Evolutionary conservation across 2,113 vertebrate species (phyloP).

Genomic region (Prietella phreatophila): DNA sequence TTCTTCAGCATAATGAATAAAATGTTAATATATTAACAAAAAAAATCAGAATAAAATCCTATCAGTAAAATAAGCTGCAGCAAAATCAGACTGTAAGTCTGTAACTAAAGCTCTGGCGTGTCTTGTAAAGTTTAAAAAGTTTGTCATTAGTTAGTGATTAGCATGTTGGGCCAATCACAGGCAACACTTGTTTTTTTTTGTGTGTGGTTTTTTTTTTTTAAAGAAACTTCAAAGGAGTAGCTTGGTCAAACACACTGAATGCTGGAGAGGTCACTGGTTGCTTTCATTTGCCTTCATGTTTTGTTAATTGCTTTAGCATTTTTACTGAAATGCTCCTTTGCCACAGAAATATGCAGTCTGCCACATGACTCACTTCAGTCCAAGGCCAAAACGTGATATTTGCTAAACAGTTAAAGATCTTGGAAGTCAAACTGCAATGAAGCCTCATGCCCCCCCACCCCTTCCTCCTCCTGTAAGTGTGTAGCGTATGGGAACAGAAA

Average conservation of each 20-base stretch:
- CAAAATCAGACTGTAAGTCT: neutral
- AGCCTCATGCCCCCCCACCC: too few species aligned
- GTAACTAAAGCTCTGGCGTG: neutral
- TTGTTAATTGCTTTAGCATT: neutral
- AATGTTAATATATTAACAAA: neutral
- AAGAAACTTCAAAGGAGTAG: neutral
- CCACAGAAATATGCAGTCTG: neutral
- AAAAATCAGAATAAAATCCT: neutral
- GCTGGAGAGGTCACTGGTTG: neutral
- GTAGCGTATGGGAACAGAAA: neutral
- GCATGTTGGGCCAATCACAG: neutral
- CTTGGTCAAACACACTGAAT: neutral
- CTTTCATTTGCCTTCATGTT: neutral
- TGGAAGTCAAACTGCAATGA: neutral
- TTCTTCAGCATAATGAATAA: neutral
- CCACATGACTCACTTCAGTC: neutral
- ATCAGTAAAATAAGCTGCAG: neutral
- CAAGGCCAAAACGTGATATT: neutral
- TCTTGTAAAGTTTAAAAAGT: neutral
- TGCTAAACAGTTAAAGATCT: neutral
- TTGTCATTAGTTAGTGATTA: neutral
- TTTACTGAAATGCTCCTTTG: neutral
- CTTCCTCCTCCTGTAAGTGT: neutral
- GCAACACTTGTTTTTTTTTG: neutral
- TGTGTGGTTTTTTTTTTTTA: neutral